These are phyloP conservation scores for Chironomus tepperi DNA, from an alignment of 1,140 invertebrate species.

Conservation along the genomic window DNA sequence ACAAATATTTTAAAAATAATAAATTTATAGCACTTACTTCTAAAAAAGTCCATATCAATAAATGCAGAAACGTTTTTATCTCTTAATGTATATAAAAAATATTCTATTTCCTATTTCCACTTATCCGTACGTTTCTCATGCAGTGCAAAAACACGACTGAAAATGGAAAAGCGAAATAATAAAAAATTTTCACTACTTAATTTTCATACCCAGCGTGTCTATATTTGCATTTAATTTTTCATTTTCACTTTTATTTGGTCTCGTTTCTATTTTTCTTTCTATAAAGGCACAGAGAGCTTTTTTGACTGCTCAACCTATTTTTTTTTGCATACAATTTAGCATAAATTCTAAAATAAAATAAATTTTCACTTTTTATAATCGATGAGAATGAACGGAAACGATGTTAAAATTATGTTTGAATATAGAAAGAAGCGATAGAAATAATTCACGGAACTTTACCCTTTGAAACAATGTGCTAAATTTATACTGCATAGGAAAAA, in stretches of 20 bases:
- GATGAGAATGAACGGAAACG: background rate
- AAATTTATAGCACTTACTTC: background rate
- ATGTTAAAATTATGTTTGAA: background rate
- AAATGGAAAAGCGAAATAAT: background rate
- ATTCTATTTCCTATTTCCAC: too few species aligned
- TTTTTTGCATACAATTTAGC: background rate
- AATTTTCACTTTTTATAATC: conserved; percentile 8
- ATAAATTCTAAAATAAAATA: background rate
- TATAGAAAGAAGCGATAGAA: too few species aligned
- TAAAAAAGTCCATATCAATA: background rate
- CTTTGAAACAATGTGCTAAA: too few species aligned
- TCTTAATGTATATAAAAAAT: too few species aligned
- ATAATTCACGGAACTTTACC: too few species aligned
- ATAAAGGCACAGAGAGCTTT: background rate
- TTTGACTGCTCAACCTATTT: too few species aligned
- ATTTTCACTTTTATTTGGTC: background rate
- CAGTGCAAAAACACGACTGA: conserved; percentile 3
- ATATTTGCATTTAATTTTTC: background rate
- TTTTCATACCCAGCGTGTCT: background rate
- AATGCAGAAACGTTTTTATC: too few species aligned
- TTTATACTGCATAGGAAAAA: too few species aligned
- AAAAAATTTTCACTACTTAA: background rate
- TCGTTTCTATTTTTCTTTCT: background rate
- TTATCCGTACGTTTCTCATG: too few species aligned
- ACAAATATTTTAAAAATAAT: too few species aligned